Base-by-base conservation (phyloP, 2,888 invertebrate species). In the Stenchaetothrips biformis region DNA sequence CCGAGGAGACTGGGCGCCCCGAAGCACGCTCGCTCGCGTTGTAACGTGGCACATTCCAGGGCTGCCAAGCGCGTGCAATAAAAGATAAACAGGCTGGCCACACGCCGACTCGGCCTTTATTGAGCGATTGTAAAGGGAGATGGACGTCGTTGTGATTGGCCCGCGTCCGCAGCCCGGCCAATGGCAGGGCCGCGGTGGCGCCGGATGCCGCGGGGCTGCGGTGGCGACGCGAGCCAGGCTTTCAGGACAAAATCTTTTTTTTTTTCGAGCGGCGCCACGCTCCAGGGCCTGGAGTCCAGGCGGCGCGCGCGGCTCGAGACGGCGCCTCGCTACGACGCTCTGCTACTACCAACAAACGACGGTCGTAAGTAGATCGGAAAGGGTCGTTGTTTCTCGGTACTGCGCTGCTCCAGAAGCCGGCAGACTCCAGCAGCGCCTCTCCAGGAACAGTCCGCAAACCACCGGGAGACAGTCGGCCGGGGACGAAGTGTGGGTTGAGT, bases 1-100 rank as follows among this genome's bases (percentile, higher is more conserved):
- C n/a, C n/a, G n/a, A n/a, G n/a, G n/a, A n/a, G n/a, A n/a, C 67
- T 11, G 67, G 67, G 67, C 67, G 67, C 67, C 67, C 53, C 53
- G 53, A 25, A 18, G 21, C 37, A 37, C 37, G 37, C 37, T 37
- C 37, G 37, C 37, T 37, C 37, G 37, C 4, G 67, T 25, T 74
- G 67, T 74, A 74, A 74, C 67, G 21, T 21, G 67, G 67, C 67
- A 21, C 67, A 74, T 74, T 74, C 67, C 67, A 74, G 67, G 67
- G 67, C 67, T 74, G 67, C 67, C 67, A 74, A 74, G 53, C 53
- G 53, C 53, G 18, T 18, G 53, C 67, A 74, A 21, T 74, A 67
- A 67, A 67, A 67, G 67, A 67, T 67, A 74, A 74, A 74, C 67
- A 25, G 25, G 67, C 67, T 25, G 67, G 67, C 67, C 67, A 74